These are phyloP conservation scores for Corythaixoides concolor DNA, from an alignment of 2,113 vertebrate species.

Conservation along the genomic window DNA sequence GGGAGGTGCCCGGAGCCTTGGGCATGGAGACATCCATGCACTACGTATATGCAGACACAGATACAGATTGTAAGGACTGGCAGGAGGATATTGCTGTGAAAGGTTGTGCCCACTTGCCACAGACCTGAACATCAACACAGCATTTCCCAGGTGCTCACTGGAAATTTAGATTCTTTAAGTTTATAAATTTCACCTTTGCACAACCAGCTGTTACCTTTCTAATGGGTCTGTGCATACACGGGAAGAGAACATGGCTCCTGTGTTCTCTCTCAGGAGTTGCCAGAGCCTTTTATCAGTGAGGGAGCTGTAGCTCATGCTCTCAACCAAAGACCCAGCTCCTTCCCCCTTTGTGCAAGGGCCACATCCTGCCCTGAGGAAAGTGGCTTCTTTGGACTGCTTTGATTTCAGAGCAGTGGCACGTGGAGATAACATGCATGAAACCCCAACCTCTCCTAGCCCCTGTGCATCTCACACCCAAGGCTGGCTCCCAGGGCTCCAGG, in stretches of 20 bases:
- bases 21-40: background rate
- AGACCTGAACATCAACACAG: background rate
- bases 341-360: background rate
- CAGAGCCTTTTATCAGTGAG: background rate
- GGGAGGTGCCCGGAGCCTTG: background rate
- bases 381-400: background rate
- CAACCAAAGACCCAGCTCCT: background rate
- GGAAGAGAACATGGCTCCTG: background rate
- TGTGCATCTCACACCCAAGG: background rate
- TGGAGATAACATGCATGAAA: rapidly evolving
- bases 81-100: background rate
- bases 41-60: background rate
- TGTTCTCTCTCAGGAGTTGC: background rate
- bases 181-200: background rate
- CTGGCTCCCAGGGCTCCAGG: rapidly evolving
- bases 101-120: background rate
- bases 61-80: background rate
- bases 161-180: background rate
- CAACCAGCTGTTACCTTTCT: background rate
- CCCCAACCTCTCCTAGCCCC: background rate
- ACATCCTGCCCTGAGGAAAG: background rate
- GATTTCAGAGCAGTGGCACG: too few relatives aligned
- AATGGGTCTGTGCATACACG: background rate
- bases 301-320: background rate
- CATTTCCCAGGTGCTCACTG: background rate